Evolutionary conservation across 2,888 invertebrate species (phyloP).

Genomic region (Cheilosia soror): DNA sequence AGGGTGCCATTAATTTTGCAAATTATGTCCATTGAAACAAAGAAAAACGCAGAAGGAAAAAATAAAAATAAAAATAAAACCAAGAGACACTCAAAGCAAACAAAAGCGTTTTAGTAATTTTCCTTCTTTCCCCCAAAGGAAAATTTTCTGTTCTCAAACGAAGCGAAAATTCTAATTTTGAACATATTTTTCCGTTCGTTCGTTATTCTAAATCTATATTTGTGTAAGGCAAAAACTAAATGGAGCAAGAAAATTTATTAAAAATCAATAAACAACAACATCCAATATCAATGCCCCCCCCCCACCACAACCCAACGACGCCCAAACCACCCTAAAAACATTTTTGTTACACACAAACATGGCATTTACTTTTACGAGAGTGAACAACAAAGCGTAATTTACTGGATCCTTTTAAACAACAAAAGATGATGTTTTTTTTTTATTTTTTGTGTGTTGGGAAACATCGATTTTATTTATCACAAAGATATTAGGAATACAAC

Average conservation of each 20-base stretch:
- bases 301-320: neutral
- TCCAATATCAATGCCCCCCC: conserved; percentile 6
- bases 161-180: conserved; percentile 64
- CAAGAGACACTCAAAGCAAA: conserved; percentile 34
- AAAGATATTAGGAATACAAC: conserved; percentile 25
- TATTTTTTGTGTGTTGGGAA: conserved; percentile 14
- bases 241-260: conserved; percentile 81
- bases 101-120: conserved; percentile 54
- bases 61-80: conserved; percentile 10
- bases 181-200: conserved; percentile 73
- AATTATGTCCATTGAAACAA: conserved; percentile 43
- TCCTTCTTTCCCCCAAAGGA: conserved; percentile 17
- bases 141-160: conserved; percentile 48
- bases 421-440: conserved; percentile 17
- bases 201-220: conserved; percentile 75
- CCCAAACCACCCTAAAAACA: neutral
- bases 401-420: conserved; percentile 66
- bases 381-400: conserved; percentile 71
- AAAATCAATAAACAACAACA: conserved; percentile 73
- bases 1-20: conserved; percentile 49
- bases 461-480: conserved; percentile 60
- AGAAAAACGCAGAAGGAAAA: conserved; percentile 1
- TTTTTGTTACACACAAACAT: conserved; percentile 53
- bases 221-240: conserved; percentile 81
- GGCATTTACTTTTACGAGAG: conserved; percentile 71